Evolutionary conservation across 2,888 invertebrate species (phyloP).

Genomic region (Meandrusa payeni): DNA sequence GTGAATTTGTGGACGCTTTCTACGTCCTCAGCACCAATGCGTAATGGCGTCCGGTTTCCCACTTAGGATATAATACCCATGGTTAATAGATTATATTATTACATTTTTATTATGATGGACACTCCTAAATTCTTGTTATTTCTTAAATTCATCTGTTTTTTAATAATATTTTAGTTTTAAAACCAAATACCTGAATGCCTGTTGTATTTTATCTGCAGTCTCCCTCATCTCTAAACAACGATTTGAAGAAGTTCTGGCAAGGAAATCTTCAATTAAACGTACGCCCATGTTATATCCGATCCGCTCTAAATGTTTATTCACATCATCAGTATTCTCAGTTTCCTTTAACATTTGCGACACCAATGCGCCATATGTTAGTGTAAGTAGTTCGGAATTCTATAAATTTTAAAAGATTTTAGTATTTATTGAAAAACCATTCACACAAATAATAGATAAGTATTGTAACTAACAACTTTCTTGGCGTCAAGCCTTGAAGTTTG

Average conservation of each 20-base stretch:
- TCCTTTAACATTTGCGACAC: constrained; percentile 98
- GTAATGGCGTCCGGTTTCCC: too few species aligned
- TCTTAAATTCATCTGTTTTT: too few species aligned
- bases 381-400: constrained; percentile 97
- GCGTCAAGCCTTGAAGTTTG: constrained; percentile 86
- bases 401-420: constrained; percentile 38
- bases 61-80: too few species aligned
- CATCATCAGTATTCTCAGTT: constrained; percentile 97
- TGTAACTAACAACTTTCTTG: constrained; percentile 86
- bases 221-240: constrained; percentile 97
- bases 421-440: too few species aligned
- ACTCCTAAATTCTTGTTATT: too few species aligned
- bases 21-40: too few species aligned
- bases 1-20: too few species aligned
- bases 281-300: constrained; percentile 99
- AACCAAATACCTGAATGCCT: constrained; percentile 85
- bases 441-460: too few species aligned
- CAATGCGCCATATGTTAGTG: constrained; percentile 98
- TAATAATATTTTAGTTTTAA: too few species aligned
- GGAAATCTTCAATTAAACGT: constrained; percentile 97
- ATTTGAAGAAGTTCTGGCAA: constrained; percentile 93
- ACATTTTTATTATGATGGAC: too few species aligned
- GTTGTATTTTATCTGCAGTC: constrained; percentile 97
- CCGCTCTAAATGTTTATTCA: constrained; percentile 96
- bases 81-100: too few species aligned